Base-by-base conservation (phyloP, 2,888 invertebrate species). In the Oligia latruncula region DNA sequence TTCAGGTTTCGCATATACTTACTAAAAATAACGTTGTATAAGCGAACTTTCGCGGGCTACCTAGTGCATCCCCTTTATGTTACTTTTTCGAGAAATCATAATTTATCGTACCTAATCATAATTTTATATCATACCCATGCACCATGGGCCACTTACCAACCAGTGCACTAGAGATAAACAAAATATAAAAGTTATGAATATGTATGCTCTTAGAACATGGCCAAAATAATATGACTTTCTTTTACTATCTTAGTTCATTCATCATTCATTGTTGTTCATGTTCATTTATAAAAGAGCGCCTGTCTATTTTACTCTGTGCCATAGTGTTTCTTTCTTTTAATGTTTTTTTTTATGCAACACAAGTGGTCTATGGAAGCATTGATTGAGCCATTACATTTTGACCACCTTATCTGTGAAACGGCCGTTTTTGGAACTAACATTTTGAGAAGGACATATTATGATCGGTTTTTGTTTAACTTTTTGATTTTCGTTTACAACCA, bases 131-230 rank as follows among this genome's bases (percentile, higher is more conserved):
- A 75, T 74, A 85, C 64, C 67, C 62, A n/a, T n/a, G n/a, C n/a
- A n/a, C n/a, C n/a, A 15, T 73, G 74, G 70, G 29, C 82, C 13
- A 85, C 71, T 78, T 84, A n/a, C 71, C 17, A 85, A 85, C 49
- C 75, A 86, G 84, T 73, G 86, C 83, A 76, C 43, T 82, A 4
- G 55, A 78, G 0, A 67, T 78, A 82, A 78, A 84, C 81, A 84
- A 78, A 82, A 60, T 78, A 60, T 65, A 35, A 72, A n/a, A 68
- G 5, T 55, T 17, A 82, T 82, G 60, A 85, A 85, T 84, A 86
- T 75, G 60, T 11, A 86, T 66, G 23, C 2, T 67, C 66, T 66
- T 40, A 67, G 46, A 46, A 77, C 43, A 29, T 79, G 11, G 1
- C 4, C 35, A 58, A 64, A 74, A 80, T 72, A 46, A 43, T 35